These are phyloP conservation scores for Drosophila mulleri DNA, from an alignment of 2,888 invertebrate species.

Conservation along the genomic window DNA sequence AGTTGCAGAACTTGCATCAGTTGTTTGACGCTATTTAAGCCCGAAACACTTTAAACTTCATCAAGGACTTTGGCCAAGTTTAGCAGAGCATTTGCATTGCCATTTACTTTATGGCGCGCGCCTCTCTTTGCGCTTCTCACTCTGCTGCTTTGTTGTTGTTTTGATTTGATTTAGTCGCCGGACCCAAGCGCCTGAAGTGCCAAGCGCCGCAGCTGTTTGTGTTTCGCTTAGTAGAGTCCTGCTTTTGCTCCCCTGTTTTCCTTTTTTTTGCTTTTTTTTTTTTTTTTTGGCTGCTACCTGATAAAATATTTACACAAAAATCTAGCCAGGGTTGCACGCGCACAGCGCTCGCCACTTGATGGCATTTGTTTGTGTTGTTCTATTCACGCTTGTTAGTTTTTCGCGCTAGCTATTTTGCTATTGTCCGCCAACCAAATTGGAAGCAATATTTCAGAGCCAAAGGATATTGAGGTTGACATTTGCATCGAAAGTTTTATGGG, in stretches of 20 bases:
- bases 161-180: conserved; percentile 68
- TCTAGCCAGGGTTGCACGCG: conserved; percentile 23
- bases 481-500: background rate
- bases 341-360: conserved; percentile 11
- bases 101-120: background rate
- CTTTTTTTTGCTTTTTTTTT: background rate
- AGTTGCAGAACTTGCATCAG: conserved; percentile 5
- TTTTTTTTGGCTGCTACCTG: conserved; percentile 49
- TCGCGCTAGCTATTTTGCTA: conserved; percentile 33
- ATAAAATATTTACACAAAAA: conserved; percentile 75
- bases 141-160: conserved; percentile 45
- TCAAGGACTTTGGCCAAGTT: conserved; percentile 35
- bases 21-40: conserved; percentile 27
- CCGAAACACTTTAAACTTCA: conserved; percentile 53
- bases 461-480: conserved; percentile 2
- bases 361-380: conserved; percentile 21
- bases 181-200: conserved; percentile 16
- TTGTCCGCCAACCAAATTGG: conserved; percentile 25
- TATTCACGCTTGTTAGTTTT: conserved; percentile 31
- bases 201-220: conserved; percentile 47
- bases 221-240: conserved; percentile 32
- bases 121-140: background rate
- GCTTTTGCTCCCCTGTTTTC: background rate
- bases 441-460: conserved; percentile 12
- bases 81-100: conserved; percentile 54